Evolutionary conservation across 2,888 invertebrate genomes (phyloP), one percentile per base, ranked within the genome.

Genomic region (Tyria jacobaeae): DNA sequence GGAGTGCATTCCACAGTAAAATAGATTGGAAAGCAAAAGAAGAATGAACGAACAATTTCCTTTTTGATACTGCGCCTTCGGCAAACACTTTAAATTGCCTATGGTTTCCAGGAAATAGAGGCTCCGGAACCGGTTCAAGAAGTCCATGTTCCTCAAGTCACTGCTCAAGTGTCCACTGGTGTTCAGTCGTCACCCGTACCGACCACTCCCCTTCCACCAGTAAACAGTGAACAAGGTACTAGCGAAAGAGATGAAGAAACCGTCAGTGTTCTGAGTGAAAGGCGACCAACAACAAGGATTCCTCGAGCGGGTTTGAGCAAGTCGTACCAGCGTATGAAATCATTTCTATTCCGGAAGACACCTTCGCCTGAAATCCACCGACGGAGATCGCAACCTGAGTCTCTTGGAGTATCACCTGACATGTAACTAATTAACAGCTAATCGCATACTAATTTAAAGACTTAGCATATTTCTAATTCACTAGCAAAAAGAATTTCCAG

Each of bases 261-360:
- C 35, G 51, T 57, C 15, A 76, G 77, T 35, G 44, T 72, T 51
- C 69, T 71, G 5, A 76, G 73, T 57, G 68, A 76, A 24, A 51
- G 54, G 44, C 72, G 64, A 25, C 66, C 74, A 1, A 69, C 79
- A 0, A 70, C 80, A 0, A 83, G 68, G 48, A 84, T 91, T 24
- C 91, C 91, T 0, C 80, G 91, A 0, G 87, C 90, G 0, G 87
- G 87, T 0, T 76, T 89, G 10, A 87, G 81, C 55, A 80, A 83
- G 6, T 87, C 89, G 0, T 89, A 87, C 52, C 77, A 85, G 10
- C 71, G 72, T 15, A 89, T 89, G 89, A 89, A 89, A 60, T 74
- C 80, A 6, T 75, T 84, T 21, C 72, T 89, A 6, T 88, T 88
- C 57, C 75, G 76, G 17, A 82, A 73, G 37, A 66, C 79, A 3